Evolutionary conservation across 2,888 invertebrate genomes (phyloP), one percentile per base, ranked within the genome.

Genomic region (Trisateles emortualis): DNA sequence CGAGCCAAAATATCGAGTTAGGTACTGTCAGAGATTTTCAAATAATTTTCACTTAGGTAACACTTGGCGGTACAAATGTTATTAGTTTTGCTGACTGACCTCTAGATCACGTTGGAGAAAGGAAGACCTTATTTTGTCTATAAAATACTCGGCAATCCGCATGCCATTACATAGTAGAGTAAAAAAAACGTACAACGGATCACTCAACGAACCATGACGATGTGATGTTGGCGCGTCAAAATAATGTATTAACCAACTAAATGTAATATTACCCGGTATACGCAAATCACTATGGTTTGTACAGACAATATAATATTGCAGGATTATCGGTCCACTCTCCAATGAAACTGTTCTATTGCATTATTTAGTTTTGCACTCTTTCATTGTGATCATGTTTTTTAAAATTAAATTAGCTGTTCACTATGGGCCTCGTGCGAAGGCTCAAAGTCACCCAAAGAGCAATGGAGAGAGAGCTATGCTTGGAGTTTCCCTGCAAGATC

Each of bases 161-260:
- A 57, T 55, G 17, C 67, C 48, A 40, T 39, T 43, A 54, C 59
- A 51, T 47, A 50, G 62, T 52, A 46, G 46, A 65, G 14, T 35
- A 52, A 52, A 55, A 58, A 68, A 57, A 63, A 55, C 40, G 50
- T 55, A 62, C 64, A 65, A 61, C 59, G 64, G 68, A 58, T 49
- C 29, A 63, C 47, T 52, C 74, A 71, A 24, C 73, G 64, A 52
- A 72, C 70, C 78, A 68, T 65, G 42, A 43, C 74, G 58, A 52
- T 53, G 59, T 52, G 56, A 52, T 55, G 52, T 68, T 60, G 60
- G 64, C 54, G 55, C 49, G 61, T 57, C 55, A 64, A 65, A 68
- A 60, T 55, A 49, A 54, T 48, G 54, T 65, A 47, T 59, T 50
- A 68, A 49, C 57, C 62, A 42, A 51, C 59, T 45, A 52, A 74